These are phyloP conservation scores for Drosophila quinaria DNA, from an alignment of 2,888 invertebrate genomes.

Conservation along the genomic window DNA sequence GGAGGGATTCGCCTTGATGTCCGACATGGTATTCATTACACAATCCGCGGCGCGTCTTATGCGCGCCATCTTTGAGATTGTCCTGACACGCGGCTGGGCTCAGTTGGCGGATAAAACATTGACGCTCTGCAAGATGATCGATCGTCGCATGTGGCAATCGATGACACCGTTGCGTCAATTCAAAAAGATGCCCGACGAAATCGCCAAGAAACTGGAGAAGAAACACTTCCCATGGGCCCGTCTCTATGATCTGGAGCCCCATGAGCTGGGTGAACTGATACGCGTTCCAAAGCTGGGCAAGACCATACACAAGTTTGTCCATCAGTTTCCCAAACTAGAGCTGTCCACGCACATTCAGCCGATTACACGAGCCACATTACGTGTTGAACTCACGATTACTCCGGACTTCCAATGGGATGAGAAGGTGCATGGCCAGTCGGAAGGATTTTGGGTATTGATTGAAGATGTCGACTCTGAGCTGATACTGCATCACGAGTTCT, in stretches of 20 bases:
- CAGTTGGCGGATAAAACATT: slow-evolving; percentile 98
- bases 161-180: slow-evolving; percentile 99
- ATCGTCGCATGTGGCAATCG: slow-evolving; percentile 99
- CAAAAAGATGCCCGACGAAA: slow-evolving; percentile 98
- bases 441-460: slow-evolving; percentile 95
- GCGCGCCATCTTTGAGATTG: slow-evolving; percentile 99
- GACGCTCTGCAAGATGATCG: slow-evolving; percentile 99
- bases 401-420: slow-evolving; percentile 99
- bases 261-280: slow-evolving; percentile 96
- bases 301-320: slow-evolving; percentile 94
- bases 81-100: slow-evolving; percentile 97
- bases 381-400: slow-evolving; percentile 98
- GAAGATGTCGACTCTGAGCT: slow-evolving; percentile 95
- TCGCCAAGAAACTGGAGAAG: slow-evolving; percentile 98
- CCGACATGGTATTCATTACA: slow-evolving; percentile 99
- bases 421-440: slow-evolving; percentile 92
- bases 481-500: slow-evolving; percentile 97
- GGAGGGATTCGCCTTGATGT: slow-evolving; percentile 99
- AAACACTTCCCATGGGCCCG: slow-evolving; percentile 98
- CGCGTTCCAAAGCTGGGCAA: slow-evolving; percentile 88
- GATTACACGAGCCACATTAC: slow-evolving; percentile 95
- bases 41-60: slow-evolving; percentile 98
- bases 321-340: slow-evolving; percentile 98
- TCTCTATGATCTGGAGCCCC: slow-evolving; percentile 97
- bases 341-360: slow-evolving; percentile 99